Evolutionary conservation across 2,113 vertebrate genomes (phyloP), one percentile per base, ranked within the genome.

Genomic region (Anoplopoma fimbria): DNA sequence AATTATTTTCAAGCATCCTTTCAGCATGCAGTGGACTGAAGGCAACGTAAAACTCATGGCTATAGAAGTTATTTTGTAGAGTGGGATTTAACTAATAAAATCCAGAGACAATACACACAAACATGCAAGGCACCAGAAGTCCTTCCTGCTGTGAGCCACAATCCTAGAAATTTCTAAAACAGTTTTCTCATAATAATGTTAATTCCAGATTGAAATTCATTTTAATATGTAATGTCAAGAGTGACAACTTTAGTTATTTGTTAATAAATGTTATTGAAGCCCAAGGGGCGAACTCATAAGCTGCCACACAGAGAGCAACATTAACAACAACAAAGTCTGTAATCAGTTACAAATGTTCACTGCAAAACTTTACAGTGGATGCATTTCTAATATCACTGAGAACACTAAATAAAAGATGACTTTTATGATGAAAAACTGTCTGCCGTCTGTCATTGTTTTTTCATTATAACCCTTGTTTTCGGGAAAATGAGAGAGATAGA

Each of bases 241-340:
- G 65, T 53, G 49, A 64, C 23, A 71, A 82, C 82, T 81, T 79
- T 65, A 53, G 64, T 67, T 33, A 77, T 74, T 83, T 69, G 34
- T 72, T 85, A 69, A 77, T 77, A 61, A 74, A 75, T 73, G 23
- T 29, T 62, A 81, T 61, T 76, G 53, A 88, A 76, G 57, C 70
- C 57, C 15, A 27, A 23, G 29, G 23, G 58, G 45, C 23, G 27
- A 67, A 79, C 64, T 80, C 71, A 89, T 77, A 58, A 82, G 38
- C 51, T 74, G 75, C 29, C 19, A 57, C 14, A 7, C 33, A 0
- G 71, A 62, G 33, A 75, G 27, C 31, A 33, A 42, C 17, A 81
- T 69, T 63, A 77, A 62, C 61, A 77, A 57, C 33, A 79, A 15
- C 78, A 81, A 8, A 33, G n/a, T 10, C 31, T 47, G 40, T 38